phyloP scores from a whole-genome alignment of 2,113 vertebrate genomes.

The Pomatostomus ruficeps region DNA sequence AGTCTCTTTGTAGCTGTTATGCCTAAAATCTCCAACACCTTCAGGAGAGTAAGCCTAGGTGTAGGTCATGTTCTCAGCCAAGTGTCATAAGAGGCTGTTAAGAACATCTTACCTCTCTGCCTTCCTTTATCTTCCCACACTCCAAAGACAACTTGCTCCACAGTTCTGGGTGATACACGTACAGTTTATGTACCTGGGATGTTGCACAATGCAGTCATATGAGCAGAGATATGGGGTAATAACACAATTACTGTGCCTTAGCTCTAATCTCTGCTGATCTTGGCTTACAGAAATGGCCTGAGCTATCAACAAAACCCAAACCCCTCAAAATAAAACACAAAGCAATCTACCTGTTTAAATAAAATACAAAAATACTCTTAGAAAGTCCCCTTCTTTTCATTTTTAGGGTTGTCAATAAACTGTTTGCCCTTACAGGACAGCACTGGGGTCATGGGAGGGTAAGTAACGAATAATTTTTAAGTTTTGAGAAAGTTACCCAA shows the following conservation, averaged over 20 bases:
- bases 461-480: background rate
- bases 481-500: background rate
- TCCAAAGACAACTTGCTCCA: background rate
- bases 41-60: background rate
- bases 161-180: background rate
- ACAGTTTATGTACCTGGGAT: background rate
- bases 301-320: background rate
- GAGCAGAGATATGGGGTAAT: background rate
- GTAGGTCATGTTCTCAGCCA: background rate
- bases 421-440: background rate
- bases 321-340: background rate
- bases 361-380: background rate
- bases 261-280: background rate
- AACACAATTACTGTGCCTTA: background rate
- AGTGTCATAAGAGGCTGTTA: background rate
- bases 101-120: background rate
- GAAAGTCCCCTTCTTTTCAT: accelerated
- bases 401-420: background rate
- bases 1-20: background rate
- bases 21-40: background rate
- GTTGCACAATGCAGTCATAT: background rate
- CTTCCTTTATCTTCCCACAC: background rate
- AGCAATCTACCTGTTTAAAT: background rate
- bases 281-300: background rate
- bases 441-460: background rate